Conservation (phyloP, 2,113 vertebrate species). For the Riparia riparia region DNA sequence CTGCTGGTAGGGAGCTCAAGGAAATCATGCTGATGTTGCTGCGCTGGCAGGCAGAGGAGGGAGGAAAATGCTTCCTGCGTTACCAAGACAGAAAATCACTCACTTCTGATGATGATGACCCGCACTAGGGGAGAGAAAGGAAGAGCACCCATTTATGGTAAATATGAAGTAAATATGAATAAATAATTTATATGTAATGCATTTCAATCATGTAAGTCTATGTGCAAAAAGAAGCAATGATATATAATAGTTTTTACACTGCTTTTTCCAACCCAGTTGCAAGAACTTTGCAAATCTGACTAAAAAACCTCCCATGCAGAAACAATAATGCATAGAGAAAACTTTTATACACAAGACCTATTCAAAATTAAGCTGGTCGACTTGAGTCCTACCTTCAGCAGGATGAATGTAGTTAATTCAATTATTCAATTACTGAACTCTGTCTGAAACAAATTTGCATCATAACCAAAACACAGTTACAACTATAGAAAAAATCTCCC, state of each 20-base stretch:
- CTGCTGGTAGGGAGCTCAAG: not conserved
- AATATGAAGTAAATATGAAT: not conserved
- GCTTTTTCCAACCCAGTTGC: not conserved
- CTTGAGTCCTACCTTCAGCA: not conserved
- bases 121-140: not conserved
- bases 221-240: not conserved
- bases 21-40: not conserved
- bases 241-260: not conserved
- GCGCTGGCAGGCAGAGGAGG: not conserved
- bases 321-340: not conserved
- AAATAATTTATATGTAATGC: not conserved
- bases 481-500: not conserved
- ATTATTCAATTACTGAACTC: not conserved
- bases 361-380: not conserved
- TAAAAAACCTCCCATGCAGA: not conserved
- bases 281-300: not conserved
- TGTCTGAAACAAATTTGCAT: not conserved
- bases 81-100: not conserved
- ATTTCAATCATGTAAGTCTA: not conserved
- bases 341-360: not conserved
- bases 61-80: not conserved
- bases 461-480: not conserved
- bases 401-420: not conserved
- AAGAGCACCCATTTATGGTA: not conserved
- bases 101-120: not conserved